phyloP scores from a whole-genome alignment of 92 coral and sea anemone species.

The Montipora capitata region DNA sequence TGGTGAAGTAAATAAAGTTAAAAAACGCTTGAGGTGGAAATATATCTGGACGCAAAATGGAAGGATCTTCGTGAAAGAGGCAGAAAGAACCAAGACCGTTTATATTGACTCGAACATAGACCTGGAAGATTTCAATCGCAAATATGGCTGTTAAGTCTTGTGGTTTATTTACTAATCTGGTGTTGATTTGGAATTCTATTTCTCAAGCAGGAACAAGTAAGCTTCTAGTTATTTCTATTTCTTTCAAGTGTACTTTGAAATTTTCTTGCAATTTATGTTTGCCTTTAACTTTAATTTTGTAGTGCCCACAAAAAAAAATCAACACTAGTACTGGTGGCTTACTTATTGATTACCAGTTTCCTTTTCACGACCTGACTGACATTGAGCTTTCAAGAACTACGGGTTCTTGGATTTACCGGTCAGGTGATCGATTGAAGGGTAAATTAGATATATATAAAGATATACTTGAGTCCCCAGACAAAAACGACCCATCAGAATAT shows the following conservation, averaged over 20 bases:
- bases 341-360: neutral
- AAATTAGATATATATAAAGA: slow-evolving; percentile 28
- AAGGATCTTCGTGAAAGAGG: slow-evolving; percentile 32
- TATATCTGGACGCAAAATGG: slow-evolving; percentile 69
- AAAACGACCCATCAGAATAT: slow-evolving; percentile 34
- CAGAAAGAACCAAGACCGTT: neutral
- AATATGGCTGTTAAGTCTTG: slow-evolving; percentile 1
- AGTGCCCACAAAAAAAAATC: neutral
- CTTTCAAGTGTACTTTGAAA: neutral
- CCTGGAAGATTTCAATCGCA: slow-evolving; percentile 38
- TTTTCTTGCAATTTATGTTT: neutral
- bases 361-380: neutral
- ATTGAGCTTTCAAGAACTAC: neutral
- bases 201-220: neutral
- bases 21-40: slow-evolving; percentile 39
- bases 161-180: neutral
- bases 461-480: slow-evolving; percentile 35
- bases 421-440: slow-evolving; percentile 31
- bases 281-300: neutral
- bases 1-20: slow-evolving; percentile 22
- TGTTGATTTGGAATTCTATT: slow-evolving; percentile 1
- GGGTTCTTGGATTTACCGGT: slow-evolving; percentile 37
- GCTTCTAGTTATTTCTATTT: neutral
- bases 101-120: neutral
- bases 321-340: neutral